Percentiles rank a stretch among this genome's conserved stretches.
These are phyloP conservation scores for Pachypsylla venusta DNA, from an alignment of 1,140 invertebrate genomes.

Conservation along the genomic window DNA sequence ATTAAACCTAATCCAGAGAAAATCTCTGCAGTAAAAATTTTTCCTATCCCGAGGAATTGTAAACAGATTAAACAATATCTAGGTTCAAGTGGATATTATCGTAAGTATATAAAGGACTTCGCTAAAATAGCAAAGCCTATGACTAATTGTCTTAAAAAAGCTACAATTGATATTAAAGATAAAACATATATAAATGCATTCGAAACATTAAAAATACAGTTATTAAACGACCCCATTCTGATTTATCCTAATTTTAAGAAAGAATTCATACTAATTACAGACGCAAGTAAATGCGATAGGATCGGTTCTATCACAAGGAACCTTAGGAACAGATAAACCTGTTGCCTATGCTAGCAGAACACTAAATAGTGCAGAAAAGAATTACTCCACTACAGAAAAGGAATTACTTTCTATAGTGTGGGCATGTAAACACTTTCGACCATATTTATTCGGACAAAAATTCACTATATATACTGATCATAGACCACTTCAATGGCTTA, in stretches of 20 bases:
- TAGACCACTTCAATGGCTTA: slow-evolving; percentile 33
- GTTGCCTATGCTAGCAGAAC: slow-evolving; percentile 30
- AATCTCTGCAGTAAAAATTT: slow-evolving; percentile 5
- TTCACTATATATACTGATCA: slow-evolving; percentile 38
- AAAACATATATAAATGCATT: not conserved
- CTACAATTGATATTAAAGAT: slow-evolving; percentile 4
- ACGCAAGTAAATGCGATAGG: no score
- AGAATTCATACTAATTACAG: slow-evolving; percentile 36
- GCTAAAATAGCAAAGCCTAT: slow-evolving; percentile 26
- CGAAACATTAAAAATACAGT: slow-evolving; percentile 22
- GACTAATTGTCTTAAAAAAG: slow-evolving; percentile 21
- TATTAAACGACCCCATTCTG: slow-evolving; percentile 23
- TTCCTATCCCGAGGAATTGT: slow-evolving; percentile 9
- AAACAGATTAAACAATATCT: slow-evolving; percentile 29
- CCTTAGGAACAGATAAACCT: slow-evolving; percentile 20
- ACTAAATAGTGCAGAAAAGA: slow-evolving; percentile 30
- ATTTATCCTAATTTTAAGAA: slow-evolving; percentile 29
- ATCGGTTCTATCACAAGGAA: slow-evolving; percentile 26
- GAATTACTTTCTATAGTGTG: slow-evolving; percentile 38
- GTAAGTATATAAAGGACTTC: slow-evolving; percentile 28
- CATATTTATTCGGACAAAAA: slow-evolving; percentile 33
- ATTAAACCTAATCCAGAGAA: slow-evolving; percentile 10
- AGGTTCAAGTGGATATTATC: slow-evolving; percentile 28
- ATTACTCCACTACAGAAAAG: slow-evolving; percentile 32
- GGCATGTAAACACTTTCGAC: slow-evolving; percentile 31